Evolutionary conservation across 2,888 invertebrate genomes (phyloP).

Genomic region (Epinotia ramella): DNA sequence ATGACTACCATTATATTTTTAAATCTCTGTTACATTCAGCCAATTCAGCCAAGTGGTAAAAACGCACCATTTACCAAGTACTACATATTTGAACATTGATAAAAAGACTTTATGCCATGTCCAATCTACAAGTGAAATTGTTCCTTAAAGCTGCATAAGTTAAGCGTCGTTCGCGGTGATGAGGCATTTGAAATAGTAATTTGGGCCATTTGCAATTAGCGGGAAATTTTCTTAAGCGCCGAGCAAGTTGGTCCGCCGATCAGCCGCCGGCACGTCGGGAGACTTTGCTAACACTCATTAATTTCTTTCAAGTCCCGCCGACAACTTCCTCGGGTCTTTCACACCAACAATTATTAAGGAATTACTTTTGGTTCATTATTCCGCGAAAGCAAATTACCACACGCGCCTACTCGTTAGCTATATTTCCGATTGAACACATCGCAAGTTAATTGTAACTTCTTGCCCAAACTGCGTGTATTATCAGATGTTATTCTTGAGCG

Average conservation of each 20-base stretch:
- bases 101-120: background rate
- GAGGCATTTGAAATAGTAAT: slow-evolving; percentile 63
- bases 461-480: slow-evolving; percentile 52
- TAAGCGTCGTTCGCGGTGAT: slow-evolving; percentile 52
- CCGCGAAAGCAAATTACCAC: slow-evolving; percentile 58
- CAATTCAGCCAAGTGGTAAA: too few species aligned
- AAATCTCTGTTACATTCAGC: too few species aligned
- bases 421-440: slow-evolving; percentile 63
- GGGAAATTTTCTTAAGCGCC: slow-evolving; percentile 75
- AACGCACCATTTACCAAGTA: too few species aligned
- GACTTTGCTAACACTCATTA: slow-evolving; percentile 84
- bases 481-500: slow-evolving; percentile 21
- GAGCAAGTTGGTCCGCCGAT: slow-evolving; percentile 82
- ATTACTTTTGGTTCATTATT: slow-evolving; percentile 77
- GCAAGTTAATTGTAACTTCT: slow-evolving; percentile 64
- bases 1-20: too few species aligned
- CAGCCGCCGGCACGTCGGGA: slow-evolving; percentile 78
- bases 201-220: slow-evolving; percentile 71
- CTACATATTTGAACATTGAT: background rate
- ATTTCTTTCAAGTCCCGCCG: slow-evolving; percentile 80
- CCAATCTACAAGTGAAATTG: background rate
- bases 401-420: slow-evolving; percentile 60
- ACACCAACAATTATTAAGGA: slow-evolving; percentile 79
- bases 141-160: slow-evolving; percentile 26
- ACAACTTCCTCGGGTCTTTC: slow-evolving; percentile 74